Percentiles rank a stretch among this genome's conserved stretches.
phyloP scores from a whole-genome alignment of 2,888 invertebrate species.

The Brachynemurus nebulosus region DNA sequence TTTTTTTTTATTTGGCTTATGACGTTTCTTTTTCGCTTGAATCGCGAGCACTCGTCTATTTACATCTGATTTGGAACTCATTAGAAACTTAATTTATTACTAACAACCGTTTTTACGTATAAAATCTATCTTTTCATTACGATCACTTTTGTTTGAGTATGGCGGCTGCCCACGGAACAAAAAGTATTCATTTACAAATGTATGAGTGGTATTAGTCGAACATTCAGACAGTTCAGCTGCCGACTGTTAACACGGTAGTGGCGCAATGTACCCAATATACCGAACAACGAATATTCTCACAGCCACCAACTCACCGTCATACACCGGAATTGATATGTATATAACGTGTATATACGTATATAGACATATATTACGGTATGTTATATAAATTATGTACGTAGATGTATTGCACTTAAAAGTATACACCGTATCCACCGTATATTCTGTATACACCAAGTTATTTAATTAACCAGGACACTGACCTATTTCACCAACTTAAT shows the following conservation, averaged over 20 bases:
- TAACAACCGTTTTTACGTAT: conserved; percentile 30
- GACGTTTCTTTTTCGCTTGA: conserved; percentile 84
- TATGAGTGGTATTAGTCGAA: conserved; percentile 5
- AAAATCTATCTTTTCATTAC: conserved; percentile 46
- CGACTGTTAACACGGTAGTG: conserved; percentile 7
- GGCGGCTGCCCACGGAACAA: conserved; percentile 38
- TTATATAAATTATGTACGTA: too few relatives aligned
- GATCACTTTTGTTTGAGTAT: conserved; percentile 54
- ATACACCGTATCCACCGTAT: too few relatives aligned
- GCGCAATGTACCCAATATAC: conserved; percentile 12
- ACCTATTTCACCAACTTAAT: conserved; percentile 1
- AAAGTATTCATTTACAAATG: conserved; percentile 35
- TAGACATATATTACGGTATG: too few relatives aligned
- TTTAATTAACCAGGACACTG: background rate
- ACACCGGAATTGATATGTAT: background rate
- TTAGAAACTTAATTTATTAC: conserved; percentile 25
- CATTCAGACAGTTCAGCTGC: conserved; percentile 7
- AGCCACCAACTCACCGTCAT: background rate
- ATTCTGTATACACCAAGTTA: too few relatives aligned
- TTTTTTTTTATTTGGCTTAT: conserved; percentile 78
- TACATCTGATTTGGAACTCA: conserved; percentile 84
- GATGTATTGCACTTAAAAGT: too few relatives aligned
- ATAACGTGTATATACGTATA: too few relatives aligned
- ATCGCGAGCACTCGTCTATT: conserved; percentile 84
- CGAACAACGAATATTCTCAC: conserved; percentile 1